Conservation (phyloP, 2,888 invertebrate genomes). For the Dynastes tityus region DNA sequence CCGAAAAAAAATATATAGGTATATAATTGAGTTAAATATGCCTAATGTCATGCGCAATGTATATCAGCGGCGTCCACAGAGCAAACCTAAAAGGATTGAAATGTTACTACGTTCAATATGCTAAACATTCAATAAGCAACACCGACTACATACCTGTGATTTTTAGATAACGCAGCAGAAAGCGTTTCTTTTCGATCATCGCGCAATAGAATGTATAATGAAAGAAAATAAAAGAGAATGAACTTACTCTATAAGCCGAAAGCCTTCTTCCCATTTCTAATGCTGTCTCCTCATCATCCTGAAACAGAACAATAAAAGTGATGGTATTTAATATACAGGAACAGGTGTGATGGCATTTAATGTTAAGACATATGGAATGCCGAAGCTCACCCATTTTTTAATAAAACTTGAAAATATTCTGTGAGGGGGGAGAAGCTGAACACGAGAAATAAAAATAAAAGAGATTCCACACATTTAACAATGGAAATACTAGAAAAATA, state of each 20-base stretch:
- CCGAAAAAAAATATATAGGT: background rate
- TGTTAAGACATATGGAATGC: constrained; percentile 28
- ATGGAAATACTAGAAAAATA: background rate
- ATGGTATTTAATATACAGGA: constrained; percentile 44
- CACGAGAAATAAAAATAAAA: background rate
- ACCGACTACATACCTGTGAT: too few species aligned
- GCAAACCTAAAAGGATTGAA: background rate
- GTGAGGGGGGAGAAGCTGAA: background rate
- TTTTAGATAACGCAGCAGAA: too few species aligned
- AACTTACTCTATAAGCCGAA: constrained; percentile 10
- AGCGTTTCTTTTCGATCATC: too few species aligned
- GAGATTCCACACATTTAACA: background rate
- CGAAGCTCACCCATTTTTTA: constrained; percentile 13
- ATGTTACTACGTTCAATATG: background rate
- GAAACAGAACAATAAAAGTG: constrained; percentile 32
- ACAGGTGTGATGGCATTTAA: constrained; percentile 38
- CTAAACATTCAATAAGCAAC: too few species aligned
- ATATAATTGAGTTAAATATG: background rate
- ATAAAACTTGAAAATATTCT: background rate
- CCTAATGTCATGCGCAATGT: background rate
- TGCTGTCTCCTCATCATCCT: constrained; percentile 26
- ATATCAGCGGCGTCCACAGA: background rate
- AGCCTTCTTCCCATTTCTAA: background rate
- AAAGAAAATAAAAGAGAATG: background rate
- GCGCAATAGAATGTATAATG: background rate